Conservation (phyloP, 2,797 vertebrate species). For the Leptodactylus fallax region DNA sequence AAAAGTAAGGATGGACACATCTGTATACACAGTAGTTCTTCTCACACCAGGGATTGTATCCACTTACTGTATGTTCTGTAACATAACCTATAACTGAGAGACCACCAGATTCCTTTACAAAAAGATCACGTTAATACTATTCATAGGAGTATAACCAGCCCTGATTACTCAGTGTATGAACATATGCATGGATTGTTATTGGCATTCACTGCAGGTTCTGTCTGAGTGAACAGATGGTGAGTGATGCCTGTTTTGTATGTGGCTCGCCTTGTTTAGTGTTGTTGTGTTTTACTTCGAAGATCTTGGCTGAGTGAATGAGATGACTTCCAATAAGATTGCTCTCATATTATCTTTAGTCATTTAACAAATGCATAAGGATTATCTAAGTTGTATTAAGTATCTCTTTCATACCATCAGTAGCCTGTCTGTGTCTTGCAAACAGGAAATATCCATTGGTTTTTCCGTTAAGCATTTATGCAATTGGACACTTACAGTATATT, state of each 20-base stretch:
- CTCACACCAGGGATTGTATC: background rate
- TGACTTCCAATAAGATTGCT: slow-evolving; percentile 59
- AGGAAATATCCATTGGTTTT: background rate
- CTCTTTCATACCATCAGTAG: background rate
- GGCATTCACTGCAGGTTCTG: slow-evolving; percentile 44
- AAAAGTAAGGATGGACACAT: too few relatives aligned
- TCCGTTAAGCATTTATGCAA: too few relatives aligned
- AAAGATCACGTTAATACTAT: slow-evolving; percentile 1
- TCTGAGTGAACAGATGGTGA: slow-evolving; percentile 57
- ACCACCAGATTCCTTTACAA: background rate
- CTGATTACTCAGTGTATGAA: slow-evolving; percentile 41
- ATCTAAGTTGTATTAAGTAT: background rate
- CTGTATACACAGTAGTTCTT: background rate
- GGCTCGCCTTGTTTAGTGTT: slow-evolving; percentile 56
- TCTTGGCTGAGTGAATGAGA: slow-evolving; percentile 45
- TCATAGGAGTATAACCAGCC: slow-evolving; percentile 18
- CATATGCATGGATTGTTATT: slow-evolving; percentile 41
- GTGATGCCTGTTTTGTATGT: slow-evolving; percentile 58
- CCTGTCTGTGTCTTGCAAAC: too few relatives aligned
- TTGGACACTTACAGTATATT: background rate
- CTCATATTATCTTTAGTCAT: slow-evolving; percentile 42
- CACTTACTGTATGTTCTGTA: too few relatives aligned
- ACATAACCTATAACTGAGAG: background rate
- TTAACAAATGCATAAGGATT: slow-evolving; percentile 9
- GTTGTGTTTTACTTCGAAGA: slow-evolving; percentile 57